Evolutionary conservation across 2,888 invertebrate species (phyloP).

Genomic region (Meiosimyza decipiens): DNA sequence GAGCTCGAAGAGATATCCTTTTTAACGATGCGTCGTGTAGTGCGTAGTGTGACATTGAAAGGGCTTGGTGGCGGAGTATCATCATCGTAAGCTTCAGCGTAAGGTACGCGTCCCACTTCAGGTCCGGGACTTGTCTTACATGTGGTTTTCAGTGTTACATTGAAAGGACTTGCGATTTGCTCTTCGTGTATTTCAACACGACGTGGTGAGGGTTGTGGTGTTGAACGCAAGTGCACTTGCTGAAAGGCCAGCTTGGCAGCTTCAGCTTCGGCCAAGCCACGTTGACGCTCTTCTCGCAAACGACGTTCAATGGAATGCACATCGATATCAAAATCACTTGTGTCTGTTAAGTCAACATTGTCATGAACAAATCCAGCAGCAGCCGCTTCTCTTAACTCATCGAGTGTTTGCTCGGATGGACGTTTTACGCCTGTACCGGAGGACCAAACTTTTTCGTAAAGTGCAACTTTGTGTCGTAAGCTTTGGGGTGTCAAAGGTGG

Average conservation of each 20-base stretch:
- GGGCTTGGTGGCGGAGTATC: slow-evolving; percentile 51
- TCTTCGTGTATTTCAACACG: slow-evolving; percentile 61
- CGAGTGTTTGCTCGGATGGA: slow-evolving; percentile 57
- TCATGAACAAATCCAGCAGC: slow-evolving; percentile 39
- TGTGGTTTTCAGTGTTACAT: slow-evolving; percentile 69
- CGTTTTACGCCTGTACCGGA: slow-evolving; percentile 62
- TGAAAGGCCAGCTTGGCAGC: slow-evolving; percentile 68
- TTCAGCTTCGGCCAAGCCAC: slow-evolving; percentile 68
- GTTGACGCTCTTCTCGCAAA: slow-evolving; percentile 69
- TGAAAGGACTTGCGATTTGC: slow-evolving; percentile 55
- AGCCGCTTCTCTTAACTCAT: slow-evolving; percentile 58
- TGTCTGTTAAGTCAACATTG: slow-evolving; percentile 44
- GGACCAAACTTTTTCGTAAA: slow-evolving; percentile 84
- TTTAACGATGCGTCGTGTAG: slow-evolving; percentile 42
- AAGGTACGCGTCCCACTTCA: slow-evolving; percentile 49
- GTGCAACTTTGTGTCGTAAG: slow-evolving; percentile 79
- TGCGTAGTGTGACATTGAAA: slow-evolving; percentile 57
- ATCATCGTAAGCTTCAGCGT: slow-evolving; percentile 46
- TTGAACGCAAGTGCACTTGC: slow-evolving; percentile 71
- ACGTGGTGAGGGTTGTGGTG: slow-evolving; percentile 69
- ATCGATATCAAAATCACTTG: slow-evolving; percentile 67
- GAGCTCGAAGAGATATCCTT: slow-evolving; percentile 27
- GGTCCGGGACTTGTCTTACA: slow-evolving; percentile 56
- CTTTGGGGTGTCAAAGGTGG: slow-evolving; percentile 63
- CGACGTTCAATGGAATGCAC: slow-evolving; percentile 73